These are phyloP conservation scores for Lepidonotus clava DNA, from an alignment of 2,888 invertebrate genomes.

Conservation along the genomic window DNA sequence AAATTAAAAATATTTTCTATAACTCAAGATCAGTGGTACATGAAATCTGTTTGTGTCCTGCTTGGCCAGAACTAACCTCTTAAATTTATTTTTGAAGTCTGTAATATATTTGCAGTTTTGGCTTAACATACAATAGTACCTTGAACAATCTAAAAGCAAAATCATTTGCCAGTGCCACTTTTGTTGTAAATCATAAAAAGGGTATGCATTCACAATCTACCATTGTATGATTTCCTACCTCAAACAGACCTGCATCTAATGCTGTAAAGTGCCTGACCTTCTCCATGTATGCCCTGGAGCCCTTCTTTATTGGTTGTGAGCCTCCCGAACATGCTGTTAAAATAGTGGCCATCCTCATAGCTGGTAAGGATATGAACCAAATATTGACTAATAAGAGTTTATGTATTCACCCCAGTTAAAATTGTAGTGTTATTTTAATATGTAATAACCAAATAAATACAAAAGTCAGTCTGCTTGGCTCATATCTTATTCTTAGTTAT, in stretches of 20 bases:
- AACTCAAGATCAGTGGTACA: not conserved
- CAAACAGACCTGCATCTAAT: not conserved
- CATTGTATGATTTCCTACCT: slow-evolving; percentile 18
- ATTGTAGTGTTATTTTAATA: no score
- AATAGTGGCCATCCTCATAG: not conserved
- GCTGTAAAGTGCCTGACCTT: slow-evolving; percentile 50
- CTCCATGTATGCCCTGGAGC: slow-evolving; percentile 26
- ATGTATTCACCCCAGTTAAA: no score
- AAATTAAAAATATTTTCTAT: not conserved
- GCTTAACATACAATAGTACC: not conserved
- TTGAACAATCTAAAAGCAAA: not conserved
- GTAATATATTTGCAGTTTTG: not conserved
- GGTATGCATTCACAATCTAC: slow-evolving; percentile 7
- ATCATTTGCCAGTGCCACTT: not conserved
- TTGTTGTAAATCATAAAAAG: slow-evolving; percentile 11
- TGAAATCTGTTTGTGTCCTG: not conserved
- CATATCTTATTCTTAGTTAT: no score
- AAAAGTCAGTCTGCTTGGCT: no score
- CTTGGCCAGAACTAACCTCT: no score
- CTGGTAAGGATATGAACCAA: no score
- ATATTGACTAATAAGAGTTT: no score
- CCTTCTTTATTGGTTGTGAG: slow-evolving; percentile 22
- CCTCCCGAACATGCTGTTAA: not conserved
- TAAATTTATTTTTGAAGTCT: no score
- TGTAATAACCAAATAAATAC: no score